phyloP scores from a whole-genome alignment of 2,113 vertebrate species.

The Hypomesus transpacificus region DNA sequence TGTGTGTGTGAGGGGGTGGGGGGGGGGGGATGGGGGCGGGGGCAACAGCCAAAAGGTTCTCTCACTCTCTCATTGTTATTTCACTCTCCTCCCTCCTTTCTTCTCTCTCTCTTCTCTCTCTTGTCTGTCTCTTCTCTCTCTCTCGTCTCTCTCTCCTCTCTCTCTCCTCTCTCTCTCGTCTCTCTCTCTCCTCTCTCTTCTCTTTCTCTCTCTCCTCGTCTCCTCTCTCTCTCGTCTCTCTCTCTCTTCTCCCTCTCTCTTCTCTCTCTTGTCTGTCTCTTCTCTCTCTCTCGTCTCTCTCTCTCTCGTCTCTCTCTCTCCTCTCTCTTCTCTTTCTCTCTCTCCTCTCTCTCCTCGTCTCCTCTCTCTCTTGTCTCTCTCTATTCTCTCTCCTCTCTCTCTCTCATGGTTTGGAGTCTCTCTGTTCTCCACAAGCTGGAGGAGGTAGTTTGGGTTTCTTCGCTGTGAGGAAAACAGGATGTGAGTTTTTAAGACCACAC shows the following conservation, averaged over 20 bases:
- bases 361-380: not conserved
- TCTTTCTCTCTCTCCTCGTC: constrained; percentile 4
- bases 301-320: constrained; percentile 8
- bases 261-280: not conserved
- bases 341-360: not conserved
- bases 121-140: not conserved
- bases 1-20: constrained; percentile 12
- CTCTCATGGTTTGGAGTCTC: constrained; percentile 17
- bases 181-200: not conserved
- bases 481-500: constrained; percentile 60
- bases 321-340: not conserved
- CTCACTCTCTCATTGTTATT: constrained; percentile 5
- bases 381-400: not conserved
- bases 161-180: constrained; percentile 10
- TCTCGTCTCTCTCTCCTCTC: too few relatives aligned
- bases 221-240: constrained; percentile 23
- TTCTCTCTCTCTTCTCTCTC: not conserved
- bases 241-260: not conserved
- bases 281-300: constrained; percentile 4
- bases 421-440: constrained; percentile 34
- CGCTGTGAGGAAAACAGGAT: constrained; percentile 61
- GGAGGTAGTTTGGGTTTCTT: constrained; percentile 47
- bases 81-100: constrained; percentile 4
- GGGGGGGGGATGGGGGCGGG: not conserved
- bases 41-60: not conserved